Base-by-base conservation (phyloP, 2,113 vertebrate genomes). In the Cricetomys ansorgei region DNA sequence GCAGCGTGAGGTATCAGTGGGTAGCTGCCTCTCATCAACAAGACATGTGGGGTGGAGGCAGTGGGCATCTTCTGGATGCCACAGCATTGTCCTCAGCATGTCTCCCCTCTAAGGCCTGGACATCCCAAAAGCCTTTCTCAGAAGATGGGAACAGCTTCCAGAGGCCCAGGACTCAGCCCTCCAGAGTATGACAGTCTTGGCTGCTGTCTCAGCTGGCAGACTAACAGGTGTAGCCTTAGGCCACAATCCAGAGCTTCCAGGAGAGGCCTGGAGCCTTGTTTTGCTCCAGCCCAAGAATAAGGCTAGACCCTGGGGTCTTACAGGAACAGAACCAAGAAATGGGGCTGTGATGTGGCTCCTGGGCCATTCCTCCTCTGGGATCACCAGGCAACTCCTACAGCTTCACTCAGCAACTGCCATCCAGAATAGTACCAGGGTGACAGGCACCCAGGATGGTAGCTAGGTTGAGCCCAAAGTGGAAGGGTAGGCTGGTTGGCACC, bases 21-120 rank as follows among this genome's bases (percentile, higher is more conserved):
- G 65, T 0, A 5, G 10, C 55, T 45, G n/a, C n/a, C 19, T 48
- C 79, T 76, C 15, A 43, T 37, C 70, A 76, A 72, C 15, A 27
- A 48, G 2, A 59, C 0, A 19, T 11, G 11, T 3, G 7, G 31
- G 17, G 2, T 1, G 21, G 27, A 3, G 27, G 1, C 2, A 9
- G 5, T 0, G 12, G 83, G 55, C 2, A 2, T 2, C 45, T 80
- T 72, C 57, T 45, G 73, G 69, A 2, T 3, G 6, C 53, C 21
- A 59, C 7, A 55, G 85, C 67, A 40, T 25, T 43, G 37, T 23
- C 72, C 72, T n/a, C 34, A 23, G 48, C 5, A 19, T 37, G 2
- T 43, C 0, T 0, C 7, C 40, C 17, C 7, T 1, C 17, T 34
- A 65, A 76, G 27, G 10, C 6, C 29, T 19, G 2, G 19, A 45